These are phyloP conservation scores for Xestia sexstrigata DNA, from an alignment of 2,888 invertebrate genomes.

Conservation along the genomic window DNA sequence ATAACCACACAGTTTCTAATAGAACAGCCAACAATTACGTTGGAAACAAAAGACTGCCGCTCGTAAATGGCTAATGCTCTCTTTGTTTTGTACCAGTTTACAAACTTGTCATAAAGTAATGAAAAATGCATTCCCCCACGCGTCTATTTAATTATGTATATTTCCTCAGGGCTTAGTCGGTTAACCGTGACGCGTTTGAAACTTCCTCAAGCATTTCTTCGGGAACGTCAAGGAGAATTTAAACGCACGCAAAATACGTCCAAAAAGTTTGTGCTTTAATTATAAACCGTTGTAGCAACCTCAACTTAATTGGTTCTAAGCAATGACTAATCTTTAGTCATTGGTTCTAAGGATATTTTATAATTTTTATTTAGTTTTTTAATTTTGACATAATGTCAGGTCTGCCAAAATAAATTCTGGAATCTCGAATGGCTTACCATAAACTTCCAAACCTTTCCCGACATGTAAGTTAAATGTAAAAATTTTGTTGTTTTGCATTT, in stretches of 20 bases:
- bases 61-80: conserved; percentile 37
- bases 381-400: neutral
- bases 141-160: conserved; percentile 38
- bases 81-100: conserved; percentile 36
- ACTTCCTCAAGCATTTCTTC: conserved; percentile 29
- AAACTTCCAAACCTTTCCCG: too few relatives aligned
- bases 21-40: conserved; percentile 27
- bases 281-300: neutral
- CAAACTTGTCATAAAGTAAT: conserved; percentile 51
- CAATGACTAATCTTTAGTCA: too few relatives aligned
- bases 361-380: neutral
- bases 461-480: too few relatives aligned
- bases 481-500: neutral
- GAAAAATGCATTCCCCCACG: conserved; percentile 35
- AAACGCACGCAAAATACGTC: neutral
- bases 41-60: conserved; percentile 26
- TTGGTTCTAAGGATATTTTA: neutral
- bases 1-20: conserved; percentile 11
- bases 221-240: conserved; percentile 2
- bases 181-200: conserved; percentile 21
- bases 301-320: neutral
- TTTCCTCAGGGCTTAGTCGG: conserved; percentile 8
- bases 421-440: too few relatives aligned
- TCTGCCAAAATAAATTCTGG: neutral
- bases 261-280: conserved; percentile 2